phyloP scores from a whole-genome alignment of 2,888 invertebrate genomes.

The Augiades crinisus region DNA sequence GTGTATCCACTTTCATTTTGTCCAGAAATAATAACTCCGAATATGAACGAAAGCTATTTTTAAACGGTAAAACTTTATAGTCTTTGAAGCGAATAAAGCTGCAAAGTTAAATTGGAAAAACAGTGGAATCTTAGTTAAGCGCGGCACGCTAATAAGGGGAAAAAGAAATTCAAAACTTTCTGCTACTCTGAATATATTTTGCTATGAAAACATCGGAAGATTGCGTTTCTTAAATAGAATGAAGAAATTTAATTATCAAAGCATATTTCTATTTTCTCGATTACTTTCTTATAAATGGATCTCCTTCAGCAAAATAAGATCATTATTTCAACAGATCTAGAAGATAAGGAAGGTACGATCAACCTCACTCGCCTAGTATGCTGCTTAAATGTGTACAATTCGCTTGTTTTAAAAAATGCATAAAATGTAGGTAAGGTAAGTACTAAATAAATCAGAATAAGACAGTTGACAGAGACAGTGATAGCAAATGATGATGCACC shows the following conservation, averaged over 20 bases:
- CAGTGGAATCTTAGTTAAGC: constrained; percentile 61
- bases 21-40: constrained; percentile 2
- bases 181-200: constrained; percentile 57
- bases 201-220: constrained; percentile 61
- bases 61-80: constrained; percentile 15
- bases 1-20: constrained; percentile 6
- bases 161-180: constrained; percentile 66
- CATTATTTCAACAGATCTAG: too few relatives aligned
- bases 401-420: too few relatives aligned
- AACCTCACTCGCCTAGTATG: too few relatives aligned
- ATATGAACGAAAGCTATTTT: constrained; percentile 8
- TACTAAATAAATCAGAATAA: too few relatives aligned
- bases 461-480: too few relatives aligned
- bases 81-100: constrained; percentile 20
- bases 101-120: constrained; percentile 57
- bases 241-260: neutral
- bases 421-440: too few relatives aligned
- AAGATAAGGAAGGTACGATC: too few relatives aligned
- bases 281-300: too few relatives aligned
- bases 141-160: constrained; percentile 62
- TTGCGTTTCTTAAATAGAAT: constrained; percentile 44
- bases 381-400: too few relatives aligned
- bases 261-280: too few relatives aligned
- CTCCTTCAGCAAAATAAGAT: too few relatives aligned
- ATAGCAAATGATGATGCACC: too few relatives aligned